phyloP scores from a whole-genome alignment of 2,797 vertebrate genomes.

The Bradypus variegatus region DNA sequence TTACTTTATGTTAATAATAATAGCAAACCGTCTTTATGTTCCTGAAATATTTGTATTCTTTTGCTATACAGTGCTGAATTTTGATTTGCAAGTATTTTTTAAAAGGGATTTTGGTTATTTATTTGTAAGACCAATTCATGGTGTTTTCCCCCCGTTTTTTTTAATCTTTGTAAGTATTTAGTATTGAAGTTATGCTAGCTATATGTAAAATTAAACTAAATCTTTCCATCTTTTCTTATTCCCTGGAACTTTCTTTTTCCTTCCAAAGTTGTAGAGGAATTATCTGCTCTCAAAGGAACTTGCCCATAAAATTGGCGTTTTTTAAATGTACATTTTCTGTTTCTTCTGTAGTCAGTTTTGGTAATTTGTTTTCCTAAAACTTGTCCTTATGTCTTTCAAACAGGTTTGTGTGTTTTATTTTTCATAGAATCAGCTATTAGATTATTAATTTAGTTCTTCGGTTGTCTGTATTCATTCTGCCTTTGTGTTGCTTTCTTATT shows the following conservation, averaged over 20 bases:
- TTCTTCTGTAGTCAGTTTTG: not conserved
- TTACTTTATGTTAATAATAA: not conserved
- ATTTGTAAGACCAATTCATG: too few relatives aligned
- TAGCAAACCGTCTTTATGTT: not conserved
- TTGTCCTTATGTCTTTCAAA: not conserved
- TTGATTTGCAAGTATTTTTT: not conserved
- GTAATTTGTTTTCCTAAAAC: not conserved
- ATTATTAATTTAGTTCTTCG: not conserved
- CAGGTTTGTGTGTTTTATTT: not conserved
- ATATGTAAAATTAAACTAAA: too few relatives aligned
- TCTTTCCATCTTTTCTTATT: too few relatives aligned
- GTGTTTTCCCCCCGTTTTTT: not conserved
- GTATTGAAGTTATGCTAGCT: too few relatives aligned
- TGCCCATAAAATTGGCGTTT: not conserved
- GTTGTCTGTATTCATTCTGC: not conserved
- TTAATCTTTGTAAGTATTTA: not conserved
- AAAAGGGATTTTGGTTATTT: too few relatives aligned
- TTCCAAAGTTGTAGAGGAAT: not conserved
- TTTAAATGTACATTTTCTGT: not conserved
- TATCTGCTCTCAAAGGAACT: not conserved
- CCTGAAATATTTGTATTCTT: not conserved
- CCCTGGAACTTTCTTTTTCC: too few relatives aligned
- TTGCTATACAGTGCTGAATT: not conserved
- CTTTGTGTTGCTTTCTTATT: constrained; percentile 2
- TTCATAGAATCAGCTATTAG: not conserved